phyloP scores from a whole-genome alignment of 1,140 invertebrate genomes.

The Musca domestica region DNA sequence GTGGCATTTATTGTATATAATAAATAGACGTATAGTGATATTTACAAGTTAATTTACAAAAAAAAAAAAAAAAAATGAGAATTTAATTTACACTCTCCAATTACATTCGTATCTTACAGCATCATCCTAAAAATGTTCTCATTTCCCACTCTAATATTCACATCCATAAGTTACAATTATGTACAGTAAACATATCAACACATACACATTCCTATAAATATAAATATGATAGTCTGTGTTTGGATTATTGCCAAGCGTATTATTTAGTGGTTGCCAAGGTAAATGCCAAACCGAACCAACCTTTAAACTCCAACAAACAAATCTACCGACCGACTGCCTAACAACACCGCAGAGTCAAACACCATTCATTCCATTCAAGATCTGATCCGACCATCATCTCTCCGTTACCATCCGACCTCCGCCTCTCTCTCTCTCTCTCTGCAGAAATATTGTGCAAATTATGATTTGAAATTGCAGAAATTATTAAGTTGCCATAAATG shows the following conservation, averaged over 20 bases:
- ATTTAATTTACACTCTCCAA: too few relatives aligned
- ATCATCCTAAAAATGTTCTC: too few relatives aligned
- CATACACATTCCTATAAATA: not conserved
- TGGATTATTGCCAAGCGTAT: not conserved
- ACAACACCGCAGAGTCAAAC: too few relatives aligned
- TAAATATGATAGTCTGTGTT: not conserved
- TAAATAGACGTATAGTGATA: too few relatives aligned
- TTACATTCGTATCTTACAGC: too few relatives aligned
- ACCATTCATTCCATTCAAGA: too few relatives aligned
- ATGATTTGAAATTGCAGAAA: conserved; percentile 22
- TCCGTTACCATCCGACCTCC: not conserved
- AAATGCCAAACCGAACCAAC: conserved; percentile 22
- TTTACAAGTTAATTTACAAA: too few relatives aligned
- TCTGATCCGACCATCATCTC: not conserved
- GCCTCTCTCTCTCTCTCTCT: not conserved
- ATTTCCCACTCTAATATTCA: too few relatives aligned
- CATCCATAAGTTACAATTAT: too few relatives aligned
- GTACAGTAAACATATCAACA: not conserved
- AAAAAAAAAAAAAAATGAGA: too few relatives aligned
- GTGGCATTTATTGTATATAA: too few relatives aligned
- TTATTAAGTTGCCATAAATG: conserved; percentile 21
- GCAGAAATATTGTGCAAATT: conserved; percentile 14
- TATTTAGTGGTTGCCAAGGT: conserved; percentile 19
- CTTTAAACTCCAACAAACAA: conserved; percentile 5
- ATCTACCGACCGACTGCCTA: too few relatives aligned